Evolutionary conservation across 2,888 invertebrate genomes (phyloP).

Genomic region (Slavum lentiscoides): DNA sequence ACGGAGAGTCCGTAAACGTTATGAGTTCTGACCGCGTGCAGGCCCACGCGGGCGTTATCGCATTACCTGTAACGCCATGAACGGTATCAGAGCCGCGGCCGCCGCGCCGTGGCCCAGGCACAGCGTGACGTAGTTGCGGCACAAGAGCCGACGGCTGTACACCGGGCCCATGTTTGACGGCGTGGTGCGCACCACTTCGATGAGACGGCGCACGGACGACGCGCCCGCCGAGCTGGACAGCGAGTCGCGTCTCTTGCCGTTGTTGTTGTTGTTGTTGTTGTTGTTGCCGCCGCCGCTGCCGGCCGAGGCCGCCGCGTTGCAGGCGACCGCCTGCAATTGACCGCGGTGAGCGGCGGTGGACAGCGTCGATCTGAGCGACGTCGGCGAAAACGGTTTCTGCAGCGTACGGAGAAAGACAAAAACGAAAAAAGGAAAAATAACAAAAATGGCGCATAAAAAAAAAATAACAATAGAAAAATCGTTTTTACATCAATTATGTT

Average conservation of each 20-base stretch:
- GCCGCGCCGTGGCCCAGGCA: conserved; percentile 66
- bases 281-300: neutral
- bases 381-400: conserved; percentile 50
- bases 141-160: conserved; percentile 58
- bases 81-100: conserved; percentile 69
- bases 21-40: too few species aligned
- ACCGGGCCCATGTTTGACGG: conserved; percentile 58
- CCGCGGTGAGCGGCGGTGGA: conserved; percentile 34
- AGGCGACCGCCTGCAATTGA: neutral
- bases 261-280: too few species aligned
- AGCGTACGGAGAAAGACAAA: neutral
- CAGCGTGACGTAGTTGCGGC: conserved; percentile 61
- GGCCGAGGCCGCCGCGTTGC: conserved; percentile 3
- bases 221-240: conserved; percentile 75
- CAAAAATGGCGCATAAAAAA: too few species aligned
- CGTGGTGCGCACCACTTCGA: conserved; percentile 63
- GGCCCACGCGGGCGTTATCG: too few species aligned
- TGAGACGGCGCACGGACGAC: conserved; percentile 74
- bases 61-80: conserved; percentile 63
- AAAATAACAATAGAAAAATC: too few species aligned
- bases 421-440: neutral
- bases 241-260: conserved; percentile 64
- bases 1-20: too few species aligned
- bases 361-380: conserved; percentile 40
- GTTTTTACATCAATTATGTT: too few species aligned